Evolutionary conservation across 2,888 invertebrate genomes (phyloP).

Genomic region (Drosophila vallismaia): DNA sequence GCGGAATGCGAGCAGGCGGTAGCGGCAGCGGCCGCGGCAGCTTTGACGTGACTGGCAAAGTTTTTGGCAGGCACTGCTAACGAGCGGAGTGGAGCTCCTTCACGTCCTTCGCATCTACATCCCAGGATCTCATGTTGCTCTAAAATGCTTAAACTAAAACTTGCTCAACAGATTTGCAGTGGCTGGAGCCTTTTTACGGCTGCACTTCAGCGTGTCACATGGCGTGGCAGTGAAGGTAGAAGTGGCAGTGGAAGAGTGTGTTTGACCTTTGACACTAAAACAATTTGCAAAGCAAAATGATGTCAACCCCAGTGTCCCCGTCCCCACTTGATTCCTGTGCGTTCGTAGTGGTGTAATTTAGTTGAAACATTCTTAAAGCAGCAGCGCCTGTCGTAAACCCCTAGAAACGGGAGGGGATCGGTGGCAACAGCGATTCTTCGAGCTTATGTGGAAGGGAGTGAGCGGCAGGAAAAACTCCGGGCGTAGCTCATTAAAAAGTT

Average conservation of each 20-base stretch:
- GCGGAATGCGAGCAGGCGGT: slow-evolving; percentile 34
- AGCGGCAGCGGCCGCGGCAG: slow-evolving; percentile 47
- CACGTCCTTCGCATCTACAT: slow-evolving; percentile 2
- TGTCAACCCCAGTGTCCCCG: slow-evolving; percentile 68
- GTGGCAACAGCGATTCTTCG: slow-evolving; percentile 1
- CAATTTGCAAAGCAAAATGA: slow-evolving; percentile 76
- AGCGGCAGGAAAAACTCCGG: slow-evolving; percentile 28
- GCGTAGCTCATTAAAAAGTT: slow-evolving; percentile 76
- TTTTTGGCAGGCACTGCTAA: slow-evolving; percentile 77
- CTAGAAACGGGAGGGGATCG: slow-evolving; percentile 6
- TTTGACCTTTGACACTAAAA: slow-evolving; percentile 78
- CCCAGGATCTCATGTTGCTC: slow-evolving; percentile 61
- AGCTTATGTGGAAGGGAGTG: slow-evolving; percentile 18
- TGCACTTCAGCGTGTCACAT: slow-evolving; percentile 74
- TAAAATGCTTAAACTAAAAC: slow-evolving; percentile 76
- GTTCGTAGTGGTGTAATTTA: slow-evolving; percentile 58
- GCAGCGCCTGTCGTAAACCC: slow-evolving; percentile 58
- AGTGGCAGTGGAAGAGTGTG: slow-evolving; percentile 42
- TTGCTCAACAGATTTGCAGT: slow-evolving; percentile 73
- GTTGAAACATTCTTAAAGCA: slow-evolving; percentile 78
- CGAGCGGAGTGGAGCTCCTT: slow-evolving; percentile 53
- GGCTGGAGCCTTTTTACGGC: slow-evolving; percentile 59
- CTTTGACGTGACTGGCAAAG: slow-evolving; percentile 77
- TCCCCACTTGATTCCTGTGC: slow-evolving; percentile 9
- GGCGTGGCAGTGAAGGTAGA: slow-evolving; percentile 46